Evolutionary conservation across 2,888 invertebrate species (phyloP).

Genomic region (Andrena chrysosceles): DNA sequence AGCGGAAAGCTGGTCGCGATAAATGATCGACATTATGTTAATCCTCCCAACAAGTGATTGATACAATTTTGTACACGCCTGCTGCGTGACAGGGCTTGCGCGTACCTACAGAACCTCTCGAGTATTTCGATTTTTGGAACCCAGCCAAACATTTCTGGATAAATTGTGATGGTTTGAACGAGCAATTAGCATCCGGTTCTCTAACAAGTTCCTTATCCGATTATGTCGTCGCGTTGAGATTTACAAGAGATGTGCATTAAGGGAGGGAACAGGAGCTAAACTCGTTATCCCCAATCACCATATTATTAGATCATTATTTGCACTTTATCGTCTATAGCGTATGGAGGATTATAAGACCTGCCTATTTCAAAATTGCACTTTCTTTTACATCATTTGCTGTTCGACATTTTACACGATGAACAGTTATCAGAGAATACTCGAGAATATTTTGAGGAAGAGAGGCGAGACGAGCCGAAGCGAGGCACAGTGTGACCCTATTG

Average conservation of each 20-base stretch:
- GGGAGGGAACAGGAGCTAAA: neutral
- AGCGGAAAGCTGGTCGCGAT: neutral
- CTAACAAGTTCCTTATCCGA: conserved; percentile 40
- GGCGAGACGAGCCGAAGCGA: too few species aligned
- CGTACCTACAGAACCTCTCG: conserved; percentile 10
- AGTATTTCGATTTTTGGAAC: conserved; percentile 36
- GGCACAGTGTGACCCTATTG: too few species aligned
- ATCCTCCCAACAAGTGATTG: conserved; percentile 28
- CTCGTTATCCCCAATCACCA: neutral
- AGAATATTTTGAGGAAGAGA: too few species aligned
- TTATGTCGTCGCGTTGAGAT: conserved; percentile 41
- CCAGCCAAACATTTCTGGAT: conserved; percentile 28
- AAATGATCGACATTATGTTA: conserved; percentile 1
- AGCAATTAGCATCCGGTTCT: conserved; percentile 38
- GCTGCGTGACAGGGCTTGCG: conserved; percentile 3
- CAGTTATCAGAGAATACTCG: too few species aligned
- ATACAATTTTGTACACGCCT: conserved; percentile 28
- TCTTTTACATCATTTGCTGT: too few species aligned
- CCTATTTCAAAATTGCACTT: neutral
- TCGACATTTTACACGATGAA: too few species aligned
- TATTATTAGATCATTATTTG: neutral
- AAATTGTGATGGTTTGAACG: conserved; percentile 29
- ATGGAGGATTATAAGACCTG: too few species aligned
- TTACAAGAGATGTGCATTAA: conserved; percentile 26
- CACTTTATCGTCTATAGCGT: too few species aligned